These are phyloP conservation scores for Magallana nippona DNA, from an alignment of 2,888 invertebrate species.

Conservation along the genomic window DNA sequence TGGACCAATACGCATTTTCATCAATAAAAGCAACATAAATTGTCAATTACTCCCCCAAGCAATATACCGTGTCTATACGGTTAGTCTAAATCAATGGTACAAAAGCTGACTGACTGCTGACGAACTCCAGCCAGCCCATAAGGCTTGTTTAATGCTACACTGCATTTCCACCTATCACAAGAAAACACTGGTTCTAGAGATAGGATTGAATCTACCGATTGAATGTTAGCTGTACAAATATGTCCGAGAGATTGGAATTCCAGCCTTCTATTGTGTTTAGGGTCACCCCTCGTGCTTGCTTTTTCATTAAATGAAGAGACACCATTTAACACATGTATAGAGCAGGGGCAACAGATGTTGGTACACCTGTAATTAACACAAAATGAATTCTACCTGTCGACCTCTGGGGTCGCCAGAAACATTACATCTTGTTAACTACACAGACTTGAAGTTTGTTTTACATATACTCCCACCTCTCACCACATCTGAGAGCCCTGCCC, in stretches of 20 bases:
- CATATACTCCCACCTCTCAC: conserved; percentile 4
- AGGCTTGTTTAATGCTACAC: background rate
- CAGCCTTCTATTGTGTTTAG: background rate
- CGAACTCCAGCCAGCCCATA: background rate
- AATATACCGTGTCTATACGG: background rate
- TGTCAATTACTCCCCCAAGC: background rate
- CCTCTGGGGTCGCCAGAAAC: background rate
- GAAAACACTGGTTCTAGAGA: conserved; percentile 12
- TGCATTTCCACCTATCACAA: background rate
- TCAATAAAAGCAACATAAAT: background rate
- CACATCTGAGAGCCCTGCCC: background rate
- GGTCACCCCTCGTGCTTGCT: background rate
- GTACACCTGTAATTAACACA: conserved; percentile 29
- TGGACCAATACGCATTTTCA: background rate
- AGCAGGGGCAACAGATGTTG: conserved; percentile 1
- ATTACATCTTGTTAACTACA: conserved; percentile 32
- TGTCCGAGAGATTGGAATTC: conserved; percentile 19
- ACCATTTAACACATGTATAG: conserved; percentile 11
- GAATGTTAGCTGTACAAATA: conserved; percentile 1
- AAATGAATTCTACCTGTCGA: conserved; percentile 4
- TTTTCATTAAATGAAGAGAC: conserved; percentile 1
- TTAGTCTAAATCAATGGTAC: conserved; percentile 3
- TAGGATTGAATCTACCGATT: conserved; percentile 5
- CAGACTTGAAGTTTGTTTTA: background rate
- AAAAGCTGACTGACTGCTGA: background rate